Evolutionary conservation across 2,888 invertebrate genomes (phyloP).

Genomic region (Leptopterna dolabrata): DNA sequence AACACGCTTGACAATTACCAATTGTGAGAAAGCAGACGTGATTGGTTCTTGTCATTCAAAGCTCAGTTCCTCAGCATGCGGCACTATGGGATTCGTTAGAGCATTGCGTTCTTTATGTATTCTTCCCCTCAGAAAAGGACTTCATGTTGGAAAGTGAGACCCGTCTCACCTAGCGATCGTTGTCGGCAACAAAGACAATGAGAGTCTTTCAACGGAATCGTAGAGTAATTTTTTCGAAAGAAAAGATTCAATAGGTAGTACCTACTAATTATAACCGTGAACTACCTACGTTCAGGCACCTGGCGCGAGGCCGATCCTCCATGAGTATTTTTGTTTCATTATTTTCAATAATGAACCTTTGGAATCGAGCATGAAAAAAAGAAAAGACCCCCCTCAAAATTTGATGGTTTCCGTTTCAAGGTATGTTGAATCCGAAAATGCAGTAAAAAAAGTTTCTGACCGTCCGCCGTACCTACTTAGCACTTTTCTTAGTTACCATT

Average conservation of each 20-base stretch:
- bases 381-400: no score
- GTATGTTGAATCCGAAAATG: no score
- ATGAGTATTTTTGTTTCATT: no score
- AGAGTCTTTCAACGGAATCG: background rate
- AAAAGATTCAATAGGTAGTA: background rate
- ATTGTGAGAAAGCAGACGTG: background rate
- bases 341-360: no score
- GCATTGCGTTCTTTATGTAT: background rate
- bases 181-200: background rate
- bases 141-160: background rate
- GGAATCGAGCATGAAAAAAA: no score
- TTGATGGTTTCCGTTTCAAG: no score
- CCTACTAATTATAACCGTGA: background rate
- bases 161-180: background rate
- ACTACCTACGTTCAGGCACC: background rate
- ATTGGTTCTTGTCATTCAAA: slow-evolving; percentile 11
- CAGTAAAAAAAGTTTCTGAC: no score
- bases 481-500: no score
- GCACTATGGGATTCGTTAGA: slow-evolving; percentile 1
- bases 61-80: background rate
- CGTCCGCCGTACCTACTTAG: no score
- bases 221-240: background rate
- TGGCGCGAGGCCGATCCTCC: no score
- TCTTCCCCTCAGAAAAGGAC: background rate
- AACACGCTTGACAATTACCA: slow-evolving; percentile 3